These are phyloP conservation scores for Caenorhabditis sp. DNA, from an alignment of 2,888 invertebrate genomes.

Conservation along the genomic window DNA sequence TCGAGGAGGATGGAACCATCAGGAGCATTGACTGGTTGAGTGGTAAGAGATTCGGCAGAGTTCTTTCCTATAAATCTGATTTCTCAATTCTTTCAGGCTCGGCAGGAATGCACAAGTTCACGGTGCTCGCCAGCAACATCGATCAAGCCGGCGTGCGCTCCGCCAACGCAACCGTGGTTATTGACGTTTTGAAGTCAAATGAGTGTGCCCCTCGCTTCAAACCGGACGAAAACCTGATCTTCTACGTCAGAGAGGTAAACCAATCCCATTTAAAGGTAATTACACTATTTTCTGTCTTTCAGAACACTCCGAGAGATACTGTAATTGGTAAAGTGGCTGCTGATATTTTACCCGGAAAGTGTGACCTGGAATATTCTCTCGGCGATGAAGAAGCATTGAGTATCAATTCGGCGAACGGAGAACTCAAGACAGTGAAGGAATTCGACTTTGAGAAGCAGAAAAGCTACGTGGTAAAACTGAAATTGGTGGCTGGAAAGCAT, in stretches of 20 bases:
- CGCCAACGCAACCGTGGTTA: constrained; percentile 41
- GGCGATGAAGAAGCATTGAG: constrained; percentile 5
- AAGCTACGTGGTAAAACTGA: constrained; percentile 32
- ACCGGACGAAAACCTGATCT: constrained; percentile 52
- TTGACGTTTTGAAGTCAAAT: constrained; percentile 53
- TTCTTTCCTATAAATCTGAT: too few relatives aligned
- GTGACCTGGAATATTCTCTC: constrained; percentile 28
- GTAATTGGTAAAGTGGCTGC: constrained; percentile 50
- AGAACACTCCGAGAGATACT: constrained; percentile 45
- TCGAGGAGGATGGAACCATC: constrained; percentile 48
- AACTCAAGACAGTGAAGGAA: constrained; percentile 40
- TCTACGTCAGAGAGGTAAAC: constrained; percentile 54
- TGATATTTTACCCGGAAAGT: constrained; percentile 18
- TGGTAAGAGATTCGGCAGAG: too few relatives aligned
- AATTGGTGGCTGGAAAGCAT: constrained; percentile 40
- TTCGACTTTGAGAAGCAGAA: constrained; percentile 58
- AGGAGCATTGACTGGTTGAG: constrained; percentile 38
- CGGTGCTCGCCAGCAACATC: constrained; percentile 33
- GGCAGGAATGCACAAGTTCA: constrained; percentile 49
- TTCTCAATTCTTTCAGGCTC: constrained; percentile 2
- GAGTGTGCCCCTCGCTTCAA: constrained; percentile 58
- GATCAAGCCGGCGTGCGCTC: constrained; percentile 46
- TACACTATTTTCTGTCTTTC: too few relatives aligned
- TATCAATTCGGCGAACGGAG: constrained; percentile 53
- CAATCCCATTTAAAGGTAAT: too few relatives aligned